phyloP scores from a whole-genome alignment of 1,140 invertebrate species.

The Penaeus indicus region DNA sequence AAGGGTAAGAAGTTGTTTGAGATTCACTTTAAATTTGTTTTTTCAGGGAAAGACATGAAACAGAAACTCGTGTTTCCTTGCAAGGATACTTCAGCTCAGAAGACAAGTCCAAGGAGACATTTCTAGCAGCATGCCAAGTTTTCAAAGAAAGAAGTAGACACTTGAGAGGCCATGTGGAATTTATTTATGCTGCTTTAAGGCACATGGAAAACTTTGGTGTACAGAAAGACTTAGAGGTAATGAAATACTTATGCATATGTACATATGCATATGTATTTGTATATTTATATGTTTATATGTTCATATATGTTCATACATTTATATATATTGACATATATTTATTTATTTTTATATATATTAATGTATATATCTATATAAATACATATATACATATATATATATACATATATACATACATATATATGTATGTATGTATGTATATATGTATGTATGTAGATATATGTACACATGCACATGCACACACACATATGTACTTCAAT shows the following conservation, averaged over 20 bases:
- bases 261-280: too few relatives aligned
- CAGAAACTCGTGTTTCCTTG: conserved; percentile 39
- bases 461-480: too few relatives aligned
- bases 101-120: conserved; percentile 81
- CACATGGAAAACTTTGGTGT: conserved; percentile 93
- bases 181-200: conserved; percentile 89
- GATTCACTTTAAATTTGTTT: not conserved
- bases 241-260: not conserved
- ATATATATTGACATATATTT: too few relatives aligned
- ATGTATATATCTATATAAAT: not conserved
- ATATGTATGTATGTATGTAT: too few relatives aligned
- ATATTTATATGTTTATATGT: too few relatives aligned
- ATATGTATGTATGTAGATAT: too few relatives aligned
- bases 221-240: conserved; percentile 84
- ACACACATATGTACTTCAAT: too few relatives aligned
- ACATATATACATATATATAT: not conserved
- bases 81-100: conserved; percentile 69
- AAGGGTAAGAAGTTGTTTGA: too few relatives aligned
- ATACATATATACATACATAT: too few relatives aligned
- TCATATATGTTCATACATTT: too few relatives aligned
- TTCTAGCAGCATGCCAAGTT: conserved; percentile 81
- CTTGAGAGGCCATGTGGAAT: conserved; percentile 88
- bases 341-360: too few relatives aligned
- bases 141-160: conserved; percentile 77
- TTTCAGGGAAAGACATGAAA: not conserved